These are phyloP conservation scores for Engraulis encrasicolus DNA, from an alignment of 2,113 vertebrate species.

Conservation along the genomic window DNA sequence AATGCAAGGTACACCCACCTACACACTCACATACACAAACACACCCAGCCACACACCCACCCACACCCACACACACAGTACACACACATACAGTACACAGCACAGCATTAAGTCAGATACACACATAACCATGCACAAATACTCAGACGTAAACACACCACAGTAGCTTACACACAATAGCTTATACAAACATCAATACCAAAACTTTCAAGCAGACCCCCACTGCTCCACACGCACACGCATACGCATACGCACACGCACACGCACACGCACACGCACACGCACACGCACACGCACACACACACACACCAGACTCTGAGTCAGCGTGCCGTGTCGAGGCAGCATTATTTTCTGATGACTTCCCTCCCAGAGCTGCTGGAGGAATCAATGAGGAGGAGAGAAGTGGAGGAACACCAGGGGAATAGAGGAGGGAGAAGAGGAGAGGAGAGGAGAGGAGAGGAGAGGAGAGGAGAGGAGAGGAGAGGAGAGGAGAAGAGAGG, in stretches of 20 bases:
- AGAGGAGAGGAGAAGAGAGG: too few relatives aligned
- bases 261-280: neutral
- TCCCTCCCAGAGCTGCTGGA: neutral
- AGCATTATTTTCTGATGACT: conserved; percentile 18
- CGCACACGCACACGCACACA: neutral
- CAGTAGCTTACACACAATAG: neutral
- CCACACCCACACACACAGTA: neutral
- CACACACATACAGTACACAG: too few relatives aligned
- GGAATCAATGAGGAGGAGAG: neutral
- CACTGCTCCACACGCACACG: too few relatives aligned
- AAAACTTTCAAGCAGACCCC: too few relatives aligned
- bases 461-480: neutral
- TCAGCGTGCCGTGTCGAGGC: neutral
- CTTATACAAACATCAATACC: too few relatives aligned
- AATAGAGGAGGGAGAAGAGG: neutral
- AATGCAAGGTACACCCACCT: neutral
- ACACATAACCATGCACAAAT: neutral
- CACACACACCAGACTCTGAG: neutral
- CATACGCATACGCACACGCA: neutral
- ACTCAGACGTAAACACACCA: neutral
- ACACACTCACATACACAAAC: neutral
- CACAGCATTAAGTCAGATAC: too few relatives aligned
- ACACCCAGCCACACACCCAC: too few relatives aligned
- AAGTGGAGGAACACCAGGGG: neutral
- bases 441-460: neutral